Conservation (phyloP, 2,113 vertebrate species). For the Lagenorhynchus albirostris region DNA sequence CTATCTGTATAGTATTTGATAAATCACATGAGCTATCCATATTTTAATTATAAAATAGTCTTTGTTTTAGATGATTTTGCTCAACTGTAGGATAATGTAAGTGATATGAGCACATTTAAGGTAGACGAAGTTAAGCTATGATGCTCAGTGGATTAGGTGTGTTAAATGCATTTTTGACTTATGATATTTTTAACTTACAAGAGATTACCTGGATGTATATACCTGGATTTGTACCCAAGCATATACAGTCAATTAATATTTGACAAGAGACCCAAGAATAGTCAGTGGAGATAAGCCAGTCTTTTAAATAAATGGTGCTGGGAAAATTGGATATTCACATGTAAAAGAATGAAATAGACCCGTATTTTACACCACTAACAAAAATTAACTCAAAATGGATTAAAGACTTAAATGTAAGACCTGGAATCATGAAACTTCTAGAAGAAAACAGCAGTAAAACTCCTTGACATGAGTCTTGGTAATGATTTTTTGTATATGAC, state of each 20-base stretch:
- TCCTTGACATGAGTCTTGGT: too few species aligned
- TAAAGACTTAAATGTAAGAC: not conserved
- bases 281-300: not conserved
- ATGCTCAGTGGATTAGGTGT: not conserved
- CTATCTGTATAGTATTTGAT: not conserved
- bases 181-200: not conserved
- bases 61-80: not conserved
- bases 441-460: not conserved
- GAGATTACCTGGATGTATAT: not conserved
- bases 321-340: not conserved
- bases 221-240: not conserved
- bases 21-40: not conserved
- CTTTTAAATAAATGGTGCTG: not conserved
- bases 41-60: not conserved
- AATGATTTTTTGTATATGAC: too few species aligned
- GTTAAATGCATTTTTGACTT: not conserved
- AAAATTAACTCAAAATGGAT: not conserved
- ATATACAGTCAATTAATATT: not conserved
- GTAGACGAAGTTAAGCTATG: not conserved
- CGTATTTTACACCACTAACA: not conserved
- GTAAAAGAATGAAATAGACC: not conserved
- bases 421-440: not conserved
- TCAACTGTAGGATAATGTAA: not conserved
- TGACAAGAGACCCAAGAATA: not conserved
- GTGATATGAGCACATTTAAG: not conserved